A percentile compares a stretch with the other conserved stretches of the same genome.
Evolutionary conservation across 2,113 vertebrate genomes (phyloP).

Genomic region (Gorsachius goisagi): DNA sequence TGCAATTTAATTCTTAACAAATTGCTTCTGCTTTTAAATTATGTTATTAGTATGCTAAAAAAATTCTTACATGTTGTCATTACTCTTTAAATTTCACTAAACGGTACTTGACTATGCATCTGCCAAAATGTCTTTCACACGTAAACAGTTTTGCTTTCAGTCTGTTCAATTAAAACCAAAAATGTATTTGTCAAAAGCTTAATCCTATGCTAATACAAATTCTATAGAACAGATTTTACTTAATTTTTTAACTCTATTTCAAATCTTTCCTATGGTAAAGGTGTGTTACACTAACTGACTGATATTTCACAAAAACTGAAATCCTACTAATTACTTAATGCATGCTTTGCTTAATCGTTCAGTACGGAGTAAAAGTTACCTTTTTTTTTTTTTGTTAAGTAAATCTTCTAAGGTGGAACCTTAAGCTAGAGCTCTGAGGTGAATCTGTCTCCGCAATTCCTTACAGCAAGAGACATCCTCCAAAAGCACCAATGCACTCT

Average conservation of each 20-base stretch:
- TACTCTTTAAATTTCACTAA: slow-evolving; percentile 17
- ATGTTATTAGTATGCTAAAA: slow-evolving; percentile 8
- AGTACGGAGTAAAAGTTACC: neutral
- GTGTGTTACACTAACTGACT: neutral
- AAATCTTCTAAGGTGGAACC: neutral
- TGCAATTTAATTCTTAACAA: neutral
- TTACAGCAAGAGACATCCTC: neutral
- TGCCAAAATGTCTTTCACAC: neutral
- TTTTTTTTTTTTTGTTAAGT: neutral
- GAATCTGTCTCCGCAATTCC: neutral
- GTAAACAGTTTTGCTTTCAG: slow-evolving; percentile 24
- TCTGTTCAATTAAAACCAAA: slow-evolving; percentile 25
- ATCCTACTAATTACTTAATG: neutral
- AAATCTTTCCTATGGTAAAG: neutral
- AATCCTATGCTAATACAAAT: neutral
- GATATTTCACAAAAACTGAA: neutral
- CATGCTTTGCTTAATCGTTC: neutral
- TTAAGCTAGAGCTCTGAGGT: neutral
- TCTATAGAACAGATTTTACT: neutral
- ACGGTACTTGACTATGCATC: neutral
- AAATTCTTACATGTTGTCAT: slow-evolving; percentile 4
- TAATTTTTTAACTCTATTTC: neutral
- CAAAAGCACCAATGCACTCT: neutral
- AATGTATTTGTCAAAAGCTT: neutral
- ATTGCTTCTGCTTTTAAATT: slow-evolving; percentile 8